Evolutionary conservation across 2,888 invertebrate genomes (phyloP).

Genomic region (Gibbula magus): DNA sequence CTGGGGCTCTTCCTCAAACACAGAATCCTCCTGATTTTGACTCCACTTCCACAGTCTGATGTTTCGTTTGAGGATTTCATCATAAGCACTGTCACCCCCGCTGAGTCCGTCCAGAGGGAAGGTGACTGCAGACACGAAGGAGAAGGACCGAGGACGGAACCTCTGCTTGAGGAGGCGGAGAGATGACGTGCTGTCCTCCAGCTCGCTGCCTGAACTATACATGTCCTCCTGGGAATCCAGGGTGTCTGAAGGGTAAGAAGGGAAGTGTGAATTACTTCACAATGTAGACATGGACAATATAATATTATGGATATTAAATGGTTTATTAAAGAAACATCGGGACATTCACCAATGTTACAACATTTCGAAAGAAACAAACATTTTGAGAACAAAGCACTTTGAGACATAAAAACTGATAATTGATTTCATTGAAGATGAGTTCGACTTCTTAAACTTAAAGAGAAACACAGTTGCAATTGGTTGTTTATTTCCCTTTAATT

Average conservation of each 20-base stretch:
- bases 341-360: too few relatives aligned
- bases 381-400: too few relatives aligned
- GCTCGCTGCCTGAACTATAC: background rate
- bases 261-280: too few relatives aligned
- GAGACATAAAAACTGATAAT: too few relatives aligned
- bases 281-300: too few relatives aligned
- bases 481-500: too few relatives aligned
- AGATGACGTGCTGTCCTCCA: background rate
- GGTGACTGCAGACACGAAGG: slow-evolving; percentile 22
- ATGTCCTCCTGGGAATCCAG: background rate
- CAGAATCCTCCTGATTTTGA: slow-evolving; percentile 13
- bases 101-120: slow-evolving; percentile 27
- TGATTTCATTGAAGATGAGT: too few relatives aligned
- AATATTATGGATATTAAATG: too few relatives aligned
- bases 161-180: background rate
- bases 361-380: too few relatives aligned
- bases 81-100: slow-evolving; percentile 42
- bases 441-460: too few relatives aligned
- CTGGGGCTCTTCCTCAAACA: slow-evolving; percentile 7
- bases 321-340: too few relatives aligned
- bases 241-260: background rate
- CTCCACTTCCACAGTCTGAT: slow-evolving; percentile 54
- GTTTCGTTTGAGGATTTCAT: slow-evolving; percentile 49
- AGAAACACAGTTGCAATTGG: too few relatives aligned
- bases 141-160: slow-evolving; percentile 7